Percentiles rank a stretch among this genome's conserved stretches.
These are phyloP conservation scores for Athene noctua DNA, from an alignment of 2,113 vertebrate genomes.

Conservation along the genomic window DNA sequence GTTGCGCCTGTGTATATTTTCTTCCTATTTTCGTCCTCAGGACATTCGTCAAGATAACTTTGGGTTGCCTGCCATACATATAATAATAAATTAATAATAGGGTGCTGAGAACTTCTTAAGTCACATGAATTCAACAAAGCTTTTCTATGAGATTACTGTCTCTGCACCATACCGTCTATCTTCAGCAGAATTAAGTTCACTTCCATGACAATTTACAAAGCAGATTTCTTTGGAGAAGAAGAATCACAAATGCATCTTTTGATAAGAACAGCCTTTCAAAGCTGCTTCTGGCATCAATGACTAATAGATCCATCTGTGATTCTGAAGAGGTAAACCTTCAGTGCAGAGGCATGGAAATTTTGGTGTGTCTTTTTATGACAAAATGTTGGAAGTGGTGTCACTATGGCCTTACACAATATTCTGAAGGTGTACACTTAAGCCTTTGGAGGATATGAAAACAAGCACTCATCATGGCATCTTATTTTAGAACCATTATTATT, in stretches of 20 bases:
- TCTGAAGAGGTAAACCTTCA: background rate
- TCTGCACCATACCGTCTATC: background rate
- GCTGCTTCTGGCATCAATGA: background rate
- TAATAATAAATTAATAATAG: conserved; percentile 64
- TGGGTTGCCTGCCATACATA: conserved; percentile 79
- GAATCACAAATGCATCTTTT: background rate
- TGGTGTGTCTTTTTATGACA: background rate
- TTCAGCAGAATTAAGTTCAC: background rate
- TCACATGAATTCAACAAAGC: conserved; percentile 51
- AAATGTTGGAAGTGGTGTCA: background rate
- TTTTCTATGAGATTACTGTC: background rate
- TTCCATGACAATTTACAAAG: background rate
- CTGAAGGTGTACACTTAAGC: background rate
- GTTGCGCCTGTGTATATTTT: conserved; percentile 70
- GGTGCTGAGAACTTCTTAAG: conserved; percentile 28
- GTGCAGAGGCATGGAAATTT: background rate
- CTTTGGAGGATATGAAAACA: background rate
- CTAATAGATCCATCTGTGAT: background rate
- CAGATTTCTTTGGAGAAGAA: background rate
- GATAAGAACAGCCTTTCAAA: background rate
- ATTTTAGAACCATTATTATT: background rate
- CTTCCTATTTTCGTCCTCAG: conserved; percentile 79
- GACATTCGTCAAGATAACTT: conserved; percentile 80
- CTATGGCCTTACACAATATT: background rate
- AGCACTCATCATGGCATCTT: background rate